Conservation (phyloP, 1,140 invertebrate species). For the Bathynomus jamesi region DNA sequence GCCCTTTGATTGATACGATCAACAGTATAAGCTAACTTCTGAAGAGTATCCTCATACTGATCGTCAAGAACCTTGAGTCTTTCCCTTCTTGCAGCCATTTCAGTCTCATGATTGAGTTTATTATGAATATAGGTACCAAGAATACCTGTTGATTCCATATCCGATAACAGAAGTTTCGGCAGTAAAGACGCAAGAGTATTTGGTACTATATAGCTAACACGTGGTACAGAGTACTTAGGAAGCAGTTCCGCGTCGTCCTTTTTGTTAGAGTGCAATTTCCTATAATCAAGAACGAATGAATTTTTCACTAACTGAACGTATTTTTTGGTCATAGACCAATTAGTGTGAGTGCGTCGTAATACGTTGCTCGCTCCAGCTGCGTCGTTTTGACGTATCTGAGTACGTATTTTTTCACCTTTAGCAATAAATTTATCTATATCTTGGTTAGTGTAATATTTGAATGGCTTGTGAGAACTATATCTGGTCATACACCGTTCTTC, state of each 20-base stretch:
- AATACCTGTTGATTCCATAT: slow-evolving; percentile 14
- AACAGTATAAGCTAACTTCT: slow-evolving; percentile 17
- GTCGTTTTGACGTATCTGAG: slow-evolving; percentile 35
- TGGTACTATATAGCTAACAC: background rate
- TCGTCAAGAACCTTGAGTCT: slow-evolving; percentile 18
- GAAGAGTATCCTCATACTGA: slow-evolving; percentile 21
- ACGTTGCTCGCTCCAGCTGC: slow-evolving; percentile 26
- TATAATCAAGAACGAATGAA: slow-evolving; percentile 22
- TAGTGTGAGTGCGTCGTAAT: slow-evolving; percentile 30
- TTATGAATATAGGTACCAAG: slow-evolving; percentile 19
- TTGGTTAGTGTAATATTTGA: slow-evolving; percentile 29
- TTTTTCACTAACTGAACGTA: slow-evolving; percentile 35
- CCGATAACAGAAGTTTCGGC: slow-evolving; percentile 11
- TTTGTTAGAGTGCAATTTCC: slow-evolving; percentile 15
- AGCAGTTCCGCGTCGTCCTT: background rate
- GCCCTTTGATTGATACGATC: slow-evolving; percentile 15
- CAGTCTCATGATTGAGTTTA: slow-evolving; percentile 24
- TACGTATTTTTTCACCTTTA: slow-evolving; percentile 33
- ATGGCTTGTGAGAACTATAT: slow-evolving; percentile 43
- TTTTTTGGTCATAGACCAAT: slow-evolving; percentile 36
- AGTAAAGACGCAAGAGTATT: background rate
- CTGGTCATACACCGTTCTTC: slow-evolving; percentile 58
- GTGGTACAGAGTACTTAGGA: background rate
- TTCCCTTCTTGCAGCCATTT: slow-evolving; percentile 17
- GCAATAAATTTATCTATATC: slow-evolving; percentile 30